Percentiles rank a stretch among this genome's conserved stretches.
Conservation (phyloP, 2,888 invertebrate genomes). For the Plebejus melissa region DNA sequence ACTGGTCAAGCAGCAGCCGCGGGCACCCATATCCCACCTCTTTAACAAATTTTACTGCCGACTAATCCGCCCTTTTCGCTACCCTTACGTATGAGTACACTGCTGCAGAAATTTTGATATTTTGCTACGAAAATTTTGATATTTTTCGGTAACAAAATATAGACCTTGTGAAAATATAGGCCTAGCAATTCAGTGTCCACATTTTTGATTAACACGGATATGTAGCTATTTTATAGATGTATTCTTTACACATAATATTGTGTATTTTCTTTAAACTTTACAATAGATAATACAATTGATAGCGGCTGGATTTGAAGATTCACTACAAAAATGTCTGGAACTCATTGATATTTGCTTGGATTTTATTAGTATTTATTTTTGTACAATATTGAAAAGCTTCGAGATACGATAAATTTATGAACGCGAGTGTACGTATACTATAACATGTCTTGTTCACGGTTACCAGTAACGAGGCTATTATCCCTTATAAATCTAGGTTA, state of each 20-base stretch:
- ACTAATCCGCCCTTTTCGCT: constrained; percentile 71
- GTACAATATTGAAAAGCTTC: neutral
- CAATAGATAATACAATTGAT: no score
- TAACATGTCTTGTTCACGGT: constrained; percentile 64
- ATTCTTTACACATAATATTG: neutral
- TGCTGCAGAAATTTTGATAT: neutral
- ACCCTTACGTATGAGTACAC: constrained; percentile 36
- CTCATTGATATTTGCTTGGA: neutral
- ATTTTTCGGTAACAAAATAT: neutral
- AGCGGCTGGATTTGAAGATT: no score
- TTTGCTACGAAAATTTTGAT: neutral
- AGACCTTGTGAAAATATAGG: neutral
- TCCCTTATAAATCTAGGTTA: constrained; percentile 71
- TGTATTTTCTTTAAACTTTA: neutral
- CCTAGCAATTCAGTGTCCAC: neutral
- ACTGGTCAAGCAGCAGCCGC: constrained; percentile 50
- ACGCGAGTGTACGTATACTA: constrained; percentile 44
- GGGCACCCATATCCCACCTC: constrained; percentile 66
- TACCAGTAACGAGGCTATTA: constrained; percentile 68
- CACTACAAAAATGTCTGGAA: neutral
- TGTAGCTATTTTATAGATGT: no score
- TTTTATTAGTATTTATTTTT: neutral
- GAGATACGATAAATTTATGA: neutral
- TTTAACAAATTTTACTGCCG: constrained; percentile 76
- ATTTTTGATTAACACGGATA: neutral